Conservation (phyloP, 2,113 vertebrate species). For the Oncorhynchus keta region DNA sequence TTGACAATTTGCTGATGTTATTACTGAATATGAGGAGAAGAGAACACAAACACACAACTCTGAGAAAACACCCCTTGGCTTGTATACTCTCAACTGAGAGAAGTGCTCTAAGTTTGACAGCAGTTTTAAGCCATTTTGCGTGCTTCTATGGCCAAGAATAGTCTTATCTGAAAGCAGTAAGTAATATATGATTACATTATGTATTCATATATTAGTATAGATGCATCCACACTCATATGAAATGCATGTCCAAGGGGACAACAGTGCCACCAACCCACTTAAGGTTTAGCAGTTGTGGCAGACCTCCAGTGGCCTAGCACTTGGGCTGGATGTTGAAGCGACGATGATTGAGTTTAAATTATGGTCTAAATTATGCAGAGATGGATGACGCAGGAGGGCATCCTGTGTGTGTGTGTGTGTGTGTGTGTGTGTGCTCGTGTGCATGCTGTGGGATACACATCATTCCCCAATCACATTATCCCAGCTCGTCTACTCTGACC, state of each 20-base stretch:
- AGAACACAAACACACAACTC: not conserved
- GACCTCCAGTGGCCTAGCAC: not conserved
- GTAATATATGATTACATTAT: not conserved
- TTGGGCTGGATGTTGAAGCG: not conserved
- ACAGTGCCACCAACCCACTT: not conserved
- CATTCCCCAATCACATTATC: not conserved
- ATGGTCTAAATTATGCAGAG: not conserved
- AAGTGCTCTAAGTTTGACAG: not conserved
- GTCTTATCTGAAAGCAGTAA: not conserved
- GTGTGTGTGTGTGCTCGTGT: no score
- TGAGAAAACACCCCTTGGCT: no score
- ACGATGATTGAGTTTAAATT: not conserved
- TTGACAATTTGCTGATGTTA: not conserved
- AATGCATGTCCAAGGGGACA: not conserved
- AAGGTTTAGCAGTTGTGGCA: not conserved
- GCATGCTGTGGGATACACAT: not conserved
- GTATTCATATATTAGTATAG: not conserved
- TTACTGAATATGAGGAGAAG: not conserved
- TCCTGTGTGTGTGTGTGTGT: not conserved
- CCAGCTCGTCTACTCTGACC: not conserved
- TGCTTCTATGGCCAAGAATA: not conserved
- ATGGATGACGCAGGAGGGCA: not conserved
- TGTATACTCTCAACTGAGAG: not conserved
- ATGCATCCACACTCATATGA: not conserved
- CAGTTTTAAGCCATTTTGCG: not conserved